phyloP scores from a whole-genome alignment of 1,140 invertebrate genomes.

The Meloidogyne exigua region DNA sequence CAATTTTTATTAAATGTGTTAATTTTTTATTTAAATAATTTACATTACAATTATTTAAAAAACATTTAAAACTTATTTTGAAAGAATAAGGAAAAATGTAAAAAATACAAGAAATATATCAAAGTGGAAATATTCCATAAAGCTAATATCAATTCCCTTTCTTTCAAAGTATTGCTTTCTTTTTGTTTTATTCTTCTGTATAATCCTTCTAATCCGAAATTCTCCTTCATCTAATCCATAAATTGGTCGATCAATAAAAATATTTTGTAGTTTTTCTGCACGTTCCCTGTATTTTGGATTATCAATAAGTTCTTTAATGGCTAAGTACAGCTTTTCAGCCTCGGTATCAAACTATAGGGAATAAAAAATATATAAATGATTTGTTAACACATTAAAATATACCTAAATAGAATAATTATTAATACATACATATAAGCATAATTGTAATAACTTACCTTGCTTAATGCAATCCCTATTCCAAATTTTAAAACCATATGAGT shows the following conservation, averaged over 20 bases:
- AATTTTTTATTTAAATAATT: no score
- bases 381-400: no score
- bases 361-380: no score
- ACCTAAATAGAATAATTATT: no score
- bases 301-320: slow-evolving; percentile 19
- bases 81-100: not conserved
- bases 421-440: not conserved
- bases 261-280: slow-evolving; percentile 19
- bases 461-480: slow-evolving; percentile 32
- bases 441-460: slow-evolving; percentile 10
- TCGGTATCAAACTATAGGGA: slow-evolving; percentile 1
- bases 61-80: not conserved
- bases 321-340: slow-evolving; percentile 9
- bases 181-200: slow-evolving; percentile 2
- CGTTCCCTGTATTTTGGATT: slow-evolving; percentile 29
- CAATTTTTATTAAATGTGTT: no score
- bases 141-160: not conserved
- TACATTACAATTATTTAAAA: no score
- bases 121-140: slow-evolving; percentile 19
- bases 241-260: slow-evolving; percentile 34
- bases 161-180: slow-evolving; percentile 8
- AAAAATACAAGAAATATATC: not conserved
- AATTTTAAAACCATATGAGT: slow-evolving; percentile 26
- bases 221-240: slow-evolving; percentile 2
- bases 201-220: slow-evolving; percentile 18